A percentile compares a stretch with the other conserved stretches of the same genome.
phyloP scores from a whole-genome alignment of 2,888 invertebrate species.

The Trachelus tabidus region DNA sequence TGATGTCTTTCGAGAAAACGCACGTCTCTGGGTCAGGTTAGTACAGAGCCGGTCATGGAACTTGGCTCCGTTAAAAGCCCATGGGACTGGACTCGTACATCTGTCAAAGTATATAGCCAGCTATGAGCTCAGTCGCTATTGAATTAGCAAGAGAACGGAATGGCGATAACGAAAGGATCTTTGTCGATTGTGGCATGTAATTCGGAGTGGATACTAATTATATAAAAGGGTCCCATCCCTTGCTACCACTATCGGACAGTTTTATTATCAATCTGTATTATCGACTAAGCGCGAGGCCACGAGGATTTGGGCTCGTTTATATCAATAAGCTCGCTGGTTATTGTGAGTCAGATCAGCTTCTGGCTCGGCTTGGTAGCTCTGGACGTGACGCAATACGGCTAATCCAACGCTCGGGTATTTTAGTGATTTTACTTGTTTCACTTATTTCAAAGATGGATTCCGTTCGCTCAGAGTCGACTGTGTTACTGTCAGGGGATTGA shows the following conservation, averaged over 20 bases:
- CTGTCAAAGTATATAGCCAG: neutral
- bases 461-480: neutral
- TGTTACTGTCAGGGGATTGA: neutral
- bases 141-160: neutral
- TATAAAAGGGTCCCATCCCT: neutral
- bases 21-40: neutral
- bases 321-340: neutral
- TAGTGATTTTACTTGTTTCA: neutral
- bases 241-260: neutral
- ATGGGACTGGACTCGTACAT: neutral
- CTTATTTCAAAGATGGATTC: neutral
- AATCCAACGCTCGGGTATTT: neutral
- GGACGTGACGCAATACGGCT: neutral
- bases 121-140: neutral
- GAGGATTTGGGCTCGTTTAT: neutral
- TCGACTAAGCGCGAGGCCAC: neutral
- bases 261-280: conserved; percentile 3
- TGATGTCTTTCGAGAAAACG: neutral
- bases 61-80: neutral
- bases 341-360: neutral
- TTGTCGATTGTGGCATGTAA: neutral
- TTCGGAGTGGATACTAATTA: neutral
- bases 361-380: neutral
- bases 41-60: neutral
- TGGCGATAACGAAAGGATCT: neutral